Base-by-base conservation (phyloP, 2,113 vertebrate genomes). In the Burhinus bistriatus region DNA sequence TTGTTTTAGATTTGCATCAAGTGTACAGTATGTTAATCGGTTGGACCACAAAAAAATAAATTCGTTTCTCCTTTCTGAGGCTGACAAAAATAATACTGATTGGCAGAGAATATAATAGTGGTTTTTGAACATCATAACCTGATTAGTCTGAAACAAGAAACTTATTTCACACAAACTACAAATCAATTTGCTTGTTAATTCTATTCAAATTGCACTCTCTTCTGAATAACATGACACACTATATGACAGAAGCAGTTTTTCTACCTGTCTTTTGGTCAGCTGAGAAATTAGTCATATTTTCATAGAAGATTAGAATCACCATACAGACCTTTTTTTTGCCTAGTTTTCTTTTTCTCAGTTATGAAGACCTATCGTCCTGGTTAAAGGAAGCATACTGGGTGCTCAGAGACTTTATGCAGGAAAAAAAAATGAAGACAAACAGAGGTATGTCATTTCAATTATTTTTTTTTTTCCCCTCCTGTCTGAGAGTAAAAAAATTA, bases 171-270 rank as follows among this genome's bases (percentile, higher is more conserved):
- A n/a, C 54, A 75, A 81, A 75, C 9, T 15, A 15, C 26, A 87
- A 82, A 91, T 87, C 52, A 89, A 78, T 91, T 87, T 95, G 4
- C 21, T 89, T 75, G 26, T 78, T 95, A 94, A 70, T 94, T 84
- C 52, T 58, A 42, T 83, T 69, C 59, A 79, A 70, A 84, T 81
- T 84, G 42, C 7, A 29, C 6, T 71, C 8, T 92, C 61, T 90
- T 84, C 32, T 89, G 59, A 80, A 62, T 58, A 84, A 27, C 12
- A 49, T 9, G 64, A n/a, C 9, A 29, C 10, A 32, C 3, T 73
- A 6, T 6, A 49, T 58, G 38, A 42, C 25, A 79, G 73, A 83
- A 66, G 2, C 25, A 66, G 29, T 68, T 86, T n/a, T 87, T 75
- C 55, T n/a, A 38, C 9, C 5, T 84, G 21, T 70, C 54, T 89